These are phyloP conservation scores for Epinephelus lanceolatus DNA, from an alignment of 2,113 vertebrate species.

Conservation along the genomic window DNA sequence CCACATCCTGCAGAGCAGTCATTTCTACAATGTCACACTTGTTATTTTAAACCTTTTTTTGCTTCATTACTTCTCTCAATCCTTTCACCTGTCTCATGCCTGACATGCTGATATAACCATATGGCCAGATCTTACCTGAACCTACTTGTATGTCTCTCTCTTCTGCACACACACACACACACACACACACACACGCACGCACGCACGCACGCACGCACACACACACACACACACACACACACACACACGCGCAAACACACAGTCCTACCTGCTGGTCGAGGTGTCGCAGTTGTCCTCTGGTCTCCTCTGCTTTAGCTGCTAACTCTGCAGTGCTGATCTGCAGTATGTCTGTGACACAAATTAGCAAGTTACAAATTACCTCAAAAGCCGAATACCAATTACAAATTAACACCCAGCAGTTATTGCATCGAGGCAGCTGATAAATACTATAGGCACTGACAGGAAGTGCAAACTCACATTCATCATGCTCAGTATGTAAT, in stretches of 20 bases:
- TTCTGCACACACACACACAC: background rate
- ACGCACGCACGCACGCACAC: background rate
- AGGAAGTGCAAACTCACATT: conserved; percentile 26
- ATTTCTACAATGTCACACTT: background rate
- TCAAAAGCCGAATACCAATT: background rate
- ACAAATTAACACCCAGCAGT: conserved; percentile 15
- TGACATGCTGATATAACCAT: conserved; percentile 59
- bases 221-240: background rate
- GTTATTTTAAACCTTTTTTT: background rate
- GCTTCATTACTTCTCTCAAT: conserved; percentile 1
- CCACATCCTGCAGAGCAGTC: background rate
- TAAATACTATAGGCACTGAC: conserved; percentile 6
- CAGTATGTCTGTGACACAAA: conserved; percentile 73
- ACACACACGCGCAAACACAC: background rate
- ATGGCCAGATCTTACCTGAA: conserved; percentile 61
- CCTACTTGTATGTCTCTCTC: conserved; percentile 27
- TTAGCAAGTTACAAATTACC: conserved; percentile 37
- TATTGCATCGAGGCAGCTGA: background rate
- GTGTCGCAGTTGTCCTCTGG: conserved; percentile 80
- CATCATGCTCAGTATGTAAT: conserved; percentile 28
- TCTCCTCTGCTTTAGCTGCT: conserved; percentile 84
- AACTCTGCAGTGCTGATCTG: conserved; percentile 80
- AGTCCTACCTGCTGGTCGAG: conserved; percentile 83
- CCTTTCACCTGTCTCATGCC: conserved; percentile 11
- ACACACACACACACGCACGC: background rate